A percentile compares a stretch with the other conserved stretches of the same genome.
phyloP scores from a whole-genome alignment of 53 echinoderm and acorn worm species.

The Glandiceps talaboti region DNA sequence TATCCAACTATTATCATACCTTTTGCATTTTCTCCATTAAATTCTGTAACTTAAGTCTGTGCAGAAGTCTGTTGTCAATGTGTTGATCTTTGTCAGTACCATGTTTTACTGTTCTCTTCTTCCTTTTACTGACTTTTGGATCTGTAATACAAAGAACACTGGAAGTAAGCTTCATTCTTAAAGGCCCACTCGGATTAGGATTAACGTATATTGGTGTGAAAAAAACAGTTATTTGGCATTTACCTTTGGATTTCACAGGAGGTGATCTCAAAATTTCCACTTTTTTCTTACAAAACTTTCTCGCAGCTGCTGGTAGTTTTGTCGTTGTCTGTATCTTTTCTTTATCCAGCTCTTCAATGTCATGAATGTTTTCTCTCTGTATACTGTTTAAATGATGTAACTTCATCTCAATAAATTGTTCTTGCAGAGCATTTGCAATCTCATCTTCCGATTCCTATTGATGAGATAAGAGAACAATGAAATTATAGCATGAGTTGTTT shows the following conservation, averaged over 20 bases:
- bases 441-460: neutral
- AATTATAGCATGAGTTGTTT: neutral
- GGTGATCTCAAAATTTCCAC: neutral
- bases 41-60: neutral
- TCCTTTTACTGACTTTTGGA: too few relatives aligned
- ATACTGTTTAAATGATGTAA: neutral
- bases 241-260: too few relatives aligned
- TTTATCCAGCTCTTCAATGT: neutral
- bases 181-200: too few relatives aligned
- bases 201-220: too few relatives aligned
- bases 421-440: neutral
- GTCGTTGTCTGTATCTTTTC: neutral
- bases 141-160: too few relatives aligned
- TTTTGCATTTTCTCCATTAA: neutral
- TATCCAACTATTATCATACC: too few relatives aligned
- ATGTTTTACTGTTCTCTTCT: too few relatives aligned
- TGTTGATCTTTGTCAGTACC: too few relatives aligned
- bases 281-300: neutral
- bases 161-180: too few relatives aligned
- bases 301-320: neutral
- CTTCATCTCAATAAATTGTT: neutral
- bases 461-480: neutral
- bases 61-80: neutral
- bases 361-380: neutral
- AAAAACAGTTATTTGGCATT: too few relatives aligned